Percentiles rank a stretch among this genome's conserved stretches.
Conservation (phyloP, 2,888 invertebrate species). For the Ennomos erosarius region DNA sequence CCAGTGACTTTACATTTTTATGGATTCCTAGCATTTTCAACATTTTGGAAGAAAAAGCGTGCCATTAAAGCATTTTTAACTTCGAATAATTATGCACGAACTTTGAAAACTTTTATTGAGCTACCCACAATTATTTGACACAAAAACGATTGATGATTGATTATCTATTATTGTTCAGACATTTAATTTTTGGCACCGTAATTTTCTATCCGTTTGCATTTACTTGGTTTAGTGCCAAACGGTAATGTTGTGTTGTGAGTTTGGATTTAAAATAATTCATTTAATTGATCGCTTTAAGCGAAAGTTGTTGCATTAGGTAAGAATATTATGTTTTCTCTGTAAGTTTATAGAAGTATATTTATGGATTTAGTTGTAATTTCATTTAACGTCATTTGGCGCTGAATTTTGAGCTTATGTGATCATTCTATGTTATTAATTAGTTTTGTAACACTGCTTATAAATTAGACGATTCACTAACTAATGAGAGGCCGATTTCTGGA, state of each 20-base stretch:
- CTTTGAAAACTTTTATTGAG: conserved; percentile 8
- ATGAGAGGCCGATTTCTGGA: too few species aligned
- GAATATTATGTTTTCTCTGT: conserved; percentile 49
- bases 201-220: conserved; percentile 40
- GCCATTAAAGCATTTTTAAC: conserved; percentile 50
- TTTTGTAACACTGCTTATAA: conserved; percentile 28
- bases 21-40: conserved; percentile 26
- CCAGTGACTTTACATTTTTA: conserved; percentile 60
- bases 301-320: conserved; percentile 63
- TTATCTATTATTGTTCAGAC: too few species aligned
- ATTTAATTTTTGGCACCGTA: conserved; percentile 17
- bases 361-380: conserved; percentile 57
- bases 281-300: conserved; percentile 66
- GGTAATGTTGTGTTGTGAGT: conserved; percentile 65
- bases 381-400: conserved; percentile 61
- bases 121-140: conserved; percentile 23
- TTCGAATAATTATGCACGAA: conserved; percentile 37
- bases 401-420: conserved; percentile 73
- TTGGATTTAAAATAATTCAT: conserved; percentile 48
- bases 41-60: conserved; percentile 30
- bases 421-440: conserved; percentile 56
- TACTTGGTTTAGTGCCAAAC: conserved; percentile 63
- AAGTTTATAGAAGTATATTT: conserved; percentile 64
- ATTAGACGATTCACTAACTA: conserved; percentile 13
- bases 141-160: too few species aligned